Conservation (phyloP, 2,888 invertebrate species). For the Troides oblongomaculatus region DNA sequence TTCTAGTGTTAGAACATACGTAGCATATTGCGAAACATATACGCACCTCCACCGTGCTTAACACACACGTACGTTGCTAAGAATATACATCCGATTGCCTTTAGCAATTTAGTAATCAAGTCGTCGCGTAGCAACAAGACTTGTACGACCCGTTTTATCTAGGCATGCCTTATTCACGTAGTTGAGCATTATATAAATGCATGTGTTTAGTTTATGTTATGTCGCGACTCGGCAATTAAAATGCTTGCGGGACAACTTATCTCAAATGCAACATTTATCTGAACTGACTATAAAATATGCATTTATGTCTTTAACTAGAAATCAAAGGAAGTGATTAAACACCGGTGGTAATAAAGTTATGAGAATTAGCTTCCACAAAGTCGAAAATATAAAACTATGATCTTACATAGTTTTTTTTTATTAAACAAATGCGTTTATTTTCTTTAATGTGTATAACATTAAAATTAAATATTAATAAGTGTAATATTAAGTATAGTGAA, state of each 20-base stretch:
- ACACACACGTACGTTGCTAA: constrained; percentile 15
- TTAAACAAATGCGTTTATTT: no score
- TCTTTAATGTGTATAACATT: no score
- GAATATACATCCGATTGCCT: constrained; percentile 20
- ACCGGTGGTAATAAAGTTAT: neutral
- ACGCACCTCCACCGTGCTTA: constrained; percentile 11
- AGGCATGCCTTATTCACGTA: constrained; percentile 16
- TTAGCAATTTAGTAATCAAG: constrained; percentile 29
- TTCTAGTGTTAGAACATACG: constrained; percentile 19
- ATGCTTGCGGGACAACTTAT: constrained; percentile 11
- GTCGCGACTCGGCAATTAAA: constrained; percentile 18
- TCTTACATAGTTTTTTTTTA: no score
- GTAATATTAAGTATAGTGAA: no score
- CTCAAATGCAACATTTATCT: neutral
- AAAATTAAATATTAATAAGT: no score
- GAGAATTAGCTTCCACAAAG: no score
- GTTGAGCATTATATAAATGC: constrained; percentile 7
- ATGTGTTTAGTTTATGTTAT: constrained; percentile 5
- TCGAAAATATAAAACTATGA: no score
- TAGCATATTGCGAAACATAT: constrained; percentile 18
- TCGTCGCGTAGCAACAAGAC: constrained; percentile 23
- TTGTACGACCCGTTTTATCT: constrained; percentile 23
- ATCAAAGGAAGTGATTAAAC: constrained; percentile 1
- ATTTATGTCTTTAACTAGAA: constrained; percentile 1
- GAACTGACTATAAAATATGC: neutral